Evolutionary conservation across 2,797 vertebrate species (phyloP), one percentile per base, ranked within the genome.

Genomic region (Cottoperca gobio): DNA sequence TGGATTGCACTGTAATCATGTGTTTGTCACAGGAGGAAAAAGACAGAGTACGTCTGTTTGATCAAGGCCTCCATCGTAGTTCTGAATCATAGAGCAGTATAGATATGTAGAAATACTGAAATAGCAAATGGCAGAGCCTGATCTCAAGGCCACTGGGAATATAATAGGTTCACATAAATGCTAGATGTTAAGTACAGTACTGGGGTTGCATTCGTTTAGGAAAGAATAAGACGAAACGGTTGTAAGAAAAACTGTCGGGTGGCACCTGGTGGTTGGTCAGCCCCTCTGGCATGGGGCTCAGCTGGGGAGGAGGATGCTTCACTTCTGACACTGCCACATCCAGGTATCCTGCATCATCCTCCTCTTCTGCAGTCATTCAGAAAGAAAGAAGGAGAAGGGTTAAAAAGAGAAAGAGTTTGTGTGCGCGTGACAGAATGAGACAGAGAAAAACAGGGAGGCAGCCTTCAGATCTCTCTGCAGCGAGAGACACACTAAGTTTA

Each of bases 211-310:
- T 31, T 60, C 54, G 24, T 58, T 19, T n/a, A 33, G 2, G 11
- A 54, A 11, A 24, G 24, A 21, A 46, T 2, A 35, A 52, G 3
- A 65, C 23, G 19, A n/a, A 48, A 54, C 12, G 46, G 49, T 10
- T 16, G 28, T 4, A 35, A 10, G 33, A 13, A 26, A 58, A 35
- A 39, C 35, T 19, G 46, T 70, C 28, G 39, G 66, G 19, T 49
- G 84, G 84, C 68, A 98, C 97, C 97, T 99, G 97, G 84, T 97
- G 96, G 13, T 93, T 96, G 86, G 91, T 97, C 75, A 99, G 94
- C 50, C 97, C 97, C 2, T 97, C 95, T 0, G 97, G 96, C 97
- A 98, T 99, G 37, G 97, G 96, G 52, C 97, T 95, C 73, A 99
- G 94, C 81, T 97, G 95, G 0, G 97, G 96, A 0, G 96, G 96